These are phyloP conservation scores for Callipepla californica DNA, from an alignment of 2,113 vertebrate species.

Conservation along the genomic window DNA sequence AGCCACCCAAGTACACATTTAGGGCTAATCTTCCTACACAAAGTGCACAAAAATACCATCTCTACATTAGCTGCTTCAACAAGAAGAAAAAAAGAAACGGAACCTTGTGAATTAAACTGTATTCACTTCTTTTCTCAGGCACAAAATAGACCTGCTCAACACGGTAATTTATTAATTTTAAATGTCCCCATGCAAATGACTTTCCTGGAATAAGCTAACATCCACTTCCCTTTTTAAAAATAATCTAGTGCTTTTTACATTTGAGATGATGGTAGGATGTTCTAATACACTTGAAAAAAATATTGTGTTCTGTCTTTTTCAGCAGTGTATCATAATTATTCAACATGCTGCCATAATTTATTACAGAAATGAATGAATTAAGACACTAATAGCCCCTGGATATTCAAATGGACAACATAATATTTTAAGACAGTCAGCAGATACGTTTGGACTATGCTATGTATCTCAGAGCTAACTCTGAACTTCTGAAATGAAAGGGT, in stretches of 20 bases:
- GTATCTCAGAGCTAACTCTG: slow-evolving; percentile 15
- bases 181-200: slow-evolving; percentile 71
- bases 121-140: slow-evolving; percentile 54
- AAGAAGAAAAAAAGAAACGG: slow-evolving; percentile 41
- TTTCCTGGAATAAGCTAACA: slow-evolving; percentile 69
- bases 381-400: slow-evolving; percentile 78
- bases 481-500: slow-evolving; percentile 15
- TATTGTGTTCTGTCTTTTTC: slow-evolving; percentile 47
- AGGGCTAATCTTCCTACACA: neutral
- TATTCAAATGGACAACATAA: slow-evolving; percentile 74
- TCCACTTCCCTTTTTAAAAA: slow-evolving; percentile 71
- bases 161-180: slow-evolving; percentile 72
- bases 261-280: slow-evolving; percentile 70
- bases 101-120: slow-evolving; percentile 59
- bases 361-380: slow-evolving; percentile 76
- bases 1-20: neutral
- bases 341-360: slow-evolving; percentile 74
- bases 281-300: slow-evolving; percentile 37
- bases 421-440: slow-evolving; percentile 74
- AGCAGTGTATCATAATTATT: slow-evolving; percentile 70
- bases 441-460: slow-evolving; percentile 50
- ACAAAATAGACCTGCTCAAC: slow-evolving; percentile 64
- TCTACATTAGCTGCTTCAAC: slow-evolving; percentile 30
- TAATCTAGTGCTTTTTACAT: slow-evolving; percentile 62
- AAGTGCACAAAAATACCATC: neutral